These are phyloP conservation scores for Cyprinodon diabolis DNA, from an alignment of 2,797 vertebrate genomes.

Conservation along the genomic window DNA sequence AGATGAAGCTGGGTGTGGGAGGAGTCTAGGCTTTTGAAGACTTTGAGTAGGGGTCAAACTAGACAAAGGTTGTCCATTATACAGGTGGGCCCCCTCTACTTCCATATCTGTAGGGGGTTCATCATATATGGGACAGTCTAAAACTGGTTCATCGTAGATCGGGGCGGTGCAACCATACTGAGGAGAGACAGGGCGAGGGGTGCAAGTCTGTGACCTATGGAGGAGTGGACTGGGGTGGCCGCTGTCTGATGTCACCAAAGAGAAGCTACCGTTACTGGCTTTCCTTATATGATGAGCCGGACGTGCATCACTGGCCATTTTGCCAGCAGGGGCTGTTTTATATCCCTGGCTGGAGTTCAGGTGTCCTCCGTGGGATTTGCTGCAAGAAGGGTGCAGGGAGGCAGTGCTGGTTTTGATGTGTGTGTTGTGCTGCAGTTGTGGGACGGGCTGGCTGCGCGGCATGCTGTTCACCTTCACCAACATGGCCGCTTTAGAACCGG, in stretches of 20 bases:
- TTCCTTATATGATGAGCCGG: conserved; percentile 89
- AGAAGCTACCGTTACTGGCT: conserved; percentile 87
- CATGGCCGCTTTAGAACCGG: conserved; percentile 90
- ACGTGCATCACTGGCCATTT: conserved; percentile 73
- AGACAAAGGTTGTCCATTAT: conserved; percentile 73
- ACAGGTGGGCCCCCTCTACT: conserved; percentile 79
- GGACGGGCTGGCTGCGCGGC: conserved; percentile 71
- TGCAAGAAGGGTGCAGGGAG: conserved; percentile 68
- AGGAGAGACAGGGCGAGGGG: conserved; percentile 82
- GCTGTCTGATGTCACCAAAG: conserved; percentile 78
- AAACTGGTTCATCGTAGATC: conserved; percentile 86
- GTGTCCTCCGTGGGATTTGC: conserved; percentile 73
- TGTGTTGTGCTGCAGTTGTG: conserved; percentile 53
- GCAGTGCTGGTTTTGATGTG: conserved; percentile 73
- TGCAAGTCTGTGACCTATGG: conserved; percentile 77
- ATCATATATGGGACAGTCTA: conserved; percentile 88
- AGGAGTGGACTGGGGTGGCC: conserved; percentile 71
- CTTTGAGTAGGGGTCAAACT: conserved; percentile 76
- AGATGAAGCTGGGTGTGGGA: conserved; percentile 79
- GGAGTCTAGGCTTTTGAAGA: conserved; percentile 83
- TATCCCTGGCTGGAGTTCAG: conserved; percentile 67
- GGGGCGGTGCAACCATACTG: conserved; percentile 81
- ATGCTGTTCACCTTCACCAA: conserved; percentile 90
- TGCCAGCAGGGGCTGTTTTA: conserved; percentile 75
- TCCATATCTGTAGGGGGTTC: conserved; percentile 92